These are phyloP conservation scores for Agrotis exclamationis DNA, from an alignment of 2,888 invertebrate species.

Conservation along the genomic window DNA sequence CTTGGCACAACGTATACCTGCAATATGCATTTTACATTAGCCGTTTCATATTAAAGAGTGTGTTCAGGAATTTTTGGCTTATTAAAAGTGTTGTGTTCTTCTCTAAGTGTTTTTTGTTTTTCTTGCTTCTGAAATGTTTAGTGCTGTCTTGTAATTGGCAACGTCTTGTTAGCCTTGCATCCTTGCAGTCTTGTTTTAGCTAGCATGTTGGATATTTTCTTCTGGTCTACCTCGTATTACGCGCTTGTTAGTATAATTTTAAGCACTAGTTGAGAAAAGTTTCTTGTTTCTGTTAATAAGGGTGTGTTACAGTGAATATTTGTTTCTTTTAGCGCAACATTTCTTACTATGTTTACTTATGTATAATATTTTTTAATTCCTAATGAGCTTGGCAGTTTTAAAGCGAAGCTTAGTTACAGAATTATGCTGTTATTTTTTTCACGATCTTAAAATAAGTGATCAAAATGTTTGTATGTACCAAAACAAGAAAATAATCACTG, in stretches of 20 bases:
- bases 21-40: slow-evolving; percentile 84
- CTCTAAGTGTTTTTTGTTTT: slow-evolving; percentile 9
- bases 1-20: slow-evolving; percentile 70
- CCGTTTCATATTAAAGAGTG: slow-evolving; percentile 54
- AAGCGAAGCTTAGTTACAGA: too few relatives aligned
- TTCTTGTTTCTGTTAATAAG: slow-evolving; percentile 29
- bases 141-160: slow-evolving; percentile 31
- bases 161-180: slow-evolving; percentile 11
- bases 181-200: slow-evolving; percentile 15
- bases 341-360: neutral
- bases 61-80: slow-evolving; percentile 42
- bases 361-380: too few relatives aligned
- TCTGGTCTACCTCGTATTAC: slow-evolving; percentile 2
- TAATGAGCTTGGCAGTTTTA: too few relatives aligned
- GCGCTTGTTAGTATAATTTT: slow-evolving; percentile 42
- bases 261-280: slow-evolving; percentile 35
- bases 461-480: too few relatives aligned
- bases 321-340: neutral
- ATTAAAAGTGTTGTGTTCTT: slow-evolving; percentile 50
- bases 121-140: slow-evolving; percentile 8
- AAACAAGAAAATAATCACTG: too few relatives aligned
- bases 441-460: too few relatives aligned
- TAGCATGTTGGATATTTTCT: slow-evolving; percentile 20
- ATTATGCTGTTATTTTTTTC: too few relatives aligned
- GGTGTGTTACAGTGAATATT: slow-evolving; percentile 19